Evolutionary conservation across 2,797 vertebrate species (phyloP), one percentile per base, ranked within the genome.

Genomic region (Schizothorax lantsangensis): DNA sequence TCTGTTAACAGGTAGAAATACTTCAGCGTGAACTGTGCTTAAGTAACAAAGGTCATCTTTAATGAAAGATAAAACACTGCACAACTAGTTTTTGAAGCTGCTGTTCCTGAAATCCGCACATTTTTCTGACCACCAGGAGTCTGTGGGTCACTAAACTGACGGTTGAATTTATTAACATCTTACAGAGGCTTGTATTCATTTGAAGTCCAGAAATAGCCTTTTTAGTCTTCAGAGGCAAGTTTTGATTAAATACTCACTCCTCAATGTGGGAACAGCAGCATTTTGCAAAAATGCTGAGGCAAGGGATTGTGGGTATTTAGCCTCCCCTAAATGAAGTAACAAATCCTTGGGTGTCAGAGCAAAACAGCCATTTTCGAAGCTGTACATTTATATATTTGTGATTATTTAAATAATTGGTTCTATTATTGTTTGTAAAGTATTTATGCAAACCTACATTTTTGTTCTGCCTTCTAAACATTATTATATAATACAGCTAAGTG

Each of bases 241-340:
- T 86, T 75, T 81, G 69, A 86, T 74, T 81, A 75, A 86, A 54
- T 75, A 33, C 71, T 81, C 78, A 52, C 40, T 86, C 14, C 43
- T 64, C 79, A 54, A 38, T 66, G 71, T 75, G 57, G 57, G 45
- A 66, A 81, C 23, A 40, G 68, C 79, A 66, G 68, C 54, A 52
- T 86, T 73, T 80, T 14, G 71, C 30, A 73, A 38, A 73, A 86
- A 52, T 72, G 84, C 84, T 86, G 84, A 81, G 30, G 52, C 79
- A 75, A 43, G 57, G 78, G 30, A 75, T 66, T 75, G 69, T 81
- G 57, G 54, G 71, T 68, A 62, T 85, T 85, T 85, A 26, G 79
- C 26, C 66, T 81, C 54, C 38, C n/a, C 54, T 79, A 71, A 72
- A 79, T 49, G 52, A 79, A 71, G 21, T 69, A 57, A 62, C 54